Percentiles rank a stretch among this genome's conserved stretches.
Evolutionary conservation across 2,113 vertebrate species (phyloP).

Genomic region (Ia io): DNA sequence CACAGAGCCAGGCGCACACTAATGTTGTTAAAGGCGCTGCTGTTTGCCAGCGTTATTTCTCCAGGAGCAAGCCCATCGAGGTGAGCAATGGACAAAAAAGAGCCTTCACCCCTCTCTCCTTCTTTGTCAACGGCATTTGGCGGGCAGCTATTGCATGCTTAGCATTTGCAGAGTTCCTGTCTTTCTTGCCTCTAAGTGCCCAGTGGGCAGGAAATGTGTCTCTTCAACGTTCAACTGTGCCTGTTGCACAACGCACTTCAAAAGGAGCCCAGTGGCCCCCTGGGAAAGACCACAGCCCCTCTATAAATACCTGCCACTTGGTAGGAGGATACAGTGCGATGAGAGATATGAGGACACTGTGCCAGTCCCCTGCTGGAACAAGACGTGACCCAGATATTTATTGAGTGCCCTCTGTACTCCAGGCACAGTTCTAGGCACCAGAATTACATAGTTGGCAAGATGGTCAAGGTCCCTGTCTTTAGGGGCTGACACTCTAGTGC

Average conservation of each 20-base stretch:
- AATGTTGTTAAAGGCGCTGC: background rate
- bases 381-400: background rate
- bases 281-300: background rate
- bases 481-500: too few species aligned
- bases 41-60: background rate
- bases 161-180: background rate
- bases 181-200: background rate
- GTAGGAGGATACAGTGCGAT: background rate
- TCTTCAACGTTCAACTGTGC: background rate
- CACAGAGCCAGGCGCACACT: background rate
- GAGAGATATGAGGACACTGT: background rate
- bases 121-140: background rate
- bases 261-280: background rate
- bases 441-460: too few species aligned
- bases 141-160: background rate
- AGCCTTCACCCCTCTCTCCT: background rate
- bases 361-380: background rate
- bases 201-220: background rate
- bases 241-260: background rate
- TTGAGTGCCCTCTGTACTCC: too few species aligned
- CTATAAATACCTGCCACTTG: slow-evolving; percentile 41
- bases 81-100: background rate
- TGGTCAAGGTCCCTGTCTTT: too few species aligned
- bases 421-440: too few species aligned
- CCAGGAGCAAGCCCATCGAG: background rate